Conservation (phyloP, 2,113 vertebrate species). For the Pterocles orientalis region DNA sequence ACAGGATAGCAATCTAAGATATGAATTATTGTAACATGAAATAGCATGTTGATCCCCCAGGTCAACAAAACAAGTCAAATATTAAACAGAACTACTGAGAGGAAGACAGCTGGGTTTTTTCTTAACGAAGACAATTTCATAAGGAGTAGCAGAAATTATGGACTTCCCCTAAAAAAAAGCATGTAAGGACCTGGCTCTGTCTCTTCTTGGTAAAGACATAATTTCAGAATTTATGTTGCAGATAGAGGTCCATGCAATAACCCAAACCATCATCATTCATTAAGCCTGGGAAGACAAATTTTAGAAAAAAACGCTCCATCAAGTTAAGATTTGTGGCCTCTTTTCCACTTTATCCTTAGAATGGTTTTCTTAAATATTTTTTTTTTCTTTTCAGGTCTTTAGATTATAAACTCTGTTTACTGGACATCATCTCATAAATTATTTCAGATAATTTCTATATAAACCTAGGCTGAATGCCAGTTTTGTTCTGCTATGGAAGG, state of each 20-base stretch:
- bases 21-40: not conserved
- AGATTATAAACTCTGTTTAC: constrained; percentile 5
- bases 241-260: not conserved
- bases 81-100: not conserved
- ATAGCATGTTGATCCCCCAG: not conserved
- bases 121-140: not conserved
- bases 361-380: not conserved
- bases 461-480: not conserved
- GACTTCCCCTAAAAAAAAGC: not conserved
- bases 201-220: not conserved
- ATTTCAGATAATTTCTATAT: constrained; percentile 39
- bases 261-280: not conserved
- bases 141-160: not conserved
- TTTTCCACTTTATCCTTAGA: not conserved
- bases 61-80: not conserved
- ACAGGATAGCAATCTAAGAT: not conserved
- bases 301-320: not conserved
- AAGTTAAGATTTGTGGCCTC: not conserved
- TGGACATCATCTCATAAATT: constrained; percentile 17
- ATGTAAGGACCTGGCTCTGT: not conserved
- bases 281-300: not conserved
- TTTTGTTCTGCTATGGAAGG: not conserved
- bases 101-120: not conserved
- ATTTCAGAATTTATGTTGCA: not conserved
- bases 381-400: not conserved